These are phyloP conservation scores for Thymelicus acteon DNA, from an alignment of 2,888 invertebrate species.

Conservation along the genomic window DNA sequence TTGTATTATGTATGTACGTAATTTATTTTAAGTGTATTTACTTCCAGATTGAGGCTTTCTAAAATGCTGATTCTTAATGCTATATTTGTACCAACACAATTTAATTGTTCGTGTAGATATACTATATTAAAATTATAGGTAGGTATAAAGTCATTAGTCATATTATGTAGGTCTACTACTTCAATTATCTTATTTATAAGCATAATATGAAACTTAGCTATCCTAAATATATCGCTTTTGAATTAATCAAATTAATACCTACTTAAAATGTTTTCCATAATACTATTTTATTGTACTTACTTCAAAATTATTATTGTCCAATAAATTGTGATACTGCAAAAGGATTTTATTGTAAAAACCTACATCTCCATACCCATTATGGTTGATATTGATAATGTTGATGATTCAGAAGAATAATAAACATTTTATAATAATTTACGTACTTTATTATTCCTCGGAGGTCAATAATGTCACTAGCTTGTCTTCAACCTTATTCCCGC, in stretches of 20 bases:
- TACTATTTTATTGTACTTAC: slow-evolving; percentile 25
- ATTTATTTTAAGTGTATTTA: slow-evolving; percentile 9
- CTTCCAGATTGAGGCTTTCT: not conserved
- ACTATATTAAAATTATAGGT: not conserved
- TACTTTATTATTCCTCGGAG: no score
- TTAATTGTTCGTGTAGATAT: not conserved
- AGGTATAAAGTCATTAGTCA: not conserved
- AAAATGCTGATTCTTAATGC: slow-evolving; percentile 1
- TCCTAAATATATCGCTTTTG: slow-evolving; percentile 22
- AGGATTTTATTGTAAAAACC: slow-evolving; percentile 13
- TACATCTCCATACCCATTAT: not conserved
- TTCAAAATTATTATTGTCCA: slow-evolving; percentile 60
- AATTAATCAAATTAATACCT: slow-evolving; percentile 18
- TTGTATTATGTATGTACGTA: slow-evolving; percentile 16
- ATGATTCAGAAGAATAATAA: no score
- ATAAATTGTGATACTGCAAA: slow-evolving; percentile 76
- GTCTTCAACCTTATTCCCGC: no score
- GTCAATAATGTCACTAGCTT: no score
- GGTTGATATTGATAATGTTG: no score
- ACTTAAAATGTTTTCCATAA: slow-evolving; percentile 23
- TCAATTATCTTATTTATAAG: slow-evolving; percentile 19
- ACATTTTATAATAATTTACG: no score
- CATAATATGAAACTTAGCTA: slow-evolving; percentile 10
- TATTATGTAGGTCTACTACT: slow-evolving; percentile 3
- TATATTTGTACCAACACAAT: not conserved